phyloP scores from a whole-genome alignment of 2,888 invertebrate genomes.

The Pasiphila rectangulata region DNA sequence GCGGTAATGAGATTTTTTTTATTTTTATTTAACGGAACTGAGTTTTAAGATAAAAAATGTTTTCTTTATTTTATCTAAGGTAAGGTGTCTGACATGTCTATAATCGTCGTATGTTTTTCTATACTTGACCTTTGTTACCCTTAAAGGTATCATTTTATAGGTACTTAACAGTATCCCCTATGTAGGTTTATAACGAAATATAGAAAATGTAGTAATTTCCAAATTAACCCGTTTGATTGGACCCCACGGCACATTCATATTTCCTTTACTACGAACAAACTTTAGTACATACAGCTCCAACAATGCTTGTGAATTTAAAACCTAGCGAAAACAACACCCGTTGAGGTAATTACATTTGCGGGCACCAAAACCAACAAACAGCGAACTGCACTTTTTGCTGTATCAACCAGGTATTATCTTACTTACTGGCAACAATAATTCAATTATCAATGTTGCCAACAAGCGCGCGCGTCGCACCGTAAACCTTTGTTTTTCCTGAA shows the following conservation, averaged over 20 bases:
- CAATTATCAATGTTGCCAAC: constrained; percentile 36
- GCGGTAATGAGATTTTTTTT: too few species aligned
- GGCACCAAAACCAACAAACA: not conserved
- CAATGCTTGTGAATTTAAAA: not conserved
- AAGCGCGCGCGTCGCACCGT: constrained; percentile 25
- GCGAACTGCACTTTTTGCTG: constrained; percentile 10
- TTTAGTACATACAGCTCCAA: not conserved
- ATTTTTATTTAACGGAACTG: too few species aligned
- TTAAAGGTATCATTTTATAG: too few species aligned
- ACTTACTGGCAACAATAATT: constrained; percentile 29
- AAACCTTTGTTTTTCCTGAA: constrained; percentile 43
- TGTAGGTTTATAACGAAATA: too few species aligned
- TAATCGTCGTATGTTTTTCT: too few species aligned
- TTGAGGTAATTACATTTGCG: not conserved
- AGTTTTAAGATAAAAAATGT: too few species aligned
- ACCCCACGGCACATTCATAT: not conserved
- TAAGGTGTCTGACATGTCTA: too few species aligned
- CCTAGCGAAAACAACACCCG: not conserved
- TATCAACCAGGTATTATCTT: constrained; percentile 8
- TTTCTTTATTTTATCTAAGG: too few species aligned
- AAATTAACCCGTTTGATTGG: not conserved
- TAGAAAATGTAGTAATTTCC: too few species aligned
- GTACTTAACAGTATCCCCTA: too few species aligned
- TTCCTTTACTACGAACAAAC: not conserved
- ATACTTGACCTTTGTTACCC: too few species aligned